These are phyloP conservation scores for Agapostemon virescens DNA, from an alignment of 2,888 invertebrate genomes.

Conservation along the genomic window DNA sequence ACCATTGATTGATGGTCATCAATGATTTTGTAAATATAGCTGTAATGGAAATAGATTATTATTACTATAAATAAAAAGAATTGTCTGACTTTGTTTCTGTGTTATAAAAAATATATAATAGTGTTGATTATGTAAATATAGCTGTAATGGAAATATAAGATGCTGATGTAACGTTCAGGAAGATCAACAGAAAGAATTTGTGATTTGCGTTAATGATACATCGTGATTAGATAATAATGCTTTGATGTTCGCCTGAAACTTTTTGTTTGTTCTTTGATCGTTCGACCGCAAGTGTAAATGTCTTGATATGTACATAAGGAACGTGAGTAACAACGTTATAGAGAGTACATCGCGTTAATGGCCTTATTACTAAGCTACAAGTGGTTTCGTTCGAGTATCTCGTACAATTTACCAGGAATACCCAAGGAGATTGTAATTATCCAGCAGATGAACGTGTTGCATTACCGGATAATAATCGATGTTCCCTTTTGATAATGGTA, in stretches of 20 bases:
- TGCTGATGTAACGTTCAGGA: not conserved
- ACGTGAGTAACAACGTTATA: conserved; percentile 18
- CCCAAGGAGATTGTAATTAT: conserved; percentile 56
- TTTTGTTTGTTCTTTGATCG: not conserved
- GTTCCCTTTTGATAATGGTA: conserved; percentile 41
- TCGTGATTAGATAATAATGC: not conserved
- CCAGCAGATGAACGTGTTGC: conserved; percentile 20
- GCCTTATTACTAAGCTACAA: conserved; percentile 50
- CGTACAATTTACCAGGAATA: conserved; percentile 46
- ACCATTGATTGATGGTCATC: too few relatives aligned
- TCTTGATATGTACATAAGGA: not conserved
- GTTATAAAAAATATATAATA: not conserved
- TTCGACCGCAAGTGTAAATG: not conserved
- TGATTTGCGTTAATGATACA: not conserved
- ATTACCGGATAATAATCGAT: conserved; percentile 56
- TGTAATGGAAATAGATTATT: too few relatives aligned
- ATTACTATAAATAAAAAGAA: not conserved
- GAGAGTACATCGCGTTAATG: conserved; percentile 27
- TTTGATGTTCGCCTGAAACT: not conserved
- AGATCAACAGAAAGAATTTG: not conserved
- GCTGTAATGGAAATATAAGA: not conserved
- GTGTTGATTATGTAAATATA: not conserved
- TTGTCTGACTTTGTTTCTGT: too few relatives aligned
- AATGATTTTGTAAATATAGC: too few relatives aligned
- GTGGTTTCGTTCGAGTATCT: conserved; percentile 51